phyloP scores from a whole-genome alignment of 2,113 vertebrate species.

The Camelus bactrianus region DNA sequence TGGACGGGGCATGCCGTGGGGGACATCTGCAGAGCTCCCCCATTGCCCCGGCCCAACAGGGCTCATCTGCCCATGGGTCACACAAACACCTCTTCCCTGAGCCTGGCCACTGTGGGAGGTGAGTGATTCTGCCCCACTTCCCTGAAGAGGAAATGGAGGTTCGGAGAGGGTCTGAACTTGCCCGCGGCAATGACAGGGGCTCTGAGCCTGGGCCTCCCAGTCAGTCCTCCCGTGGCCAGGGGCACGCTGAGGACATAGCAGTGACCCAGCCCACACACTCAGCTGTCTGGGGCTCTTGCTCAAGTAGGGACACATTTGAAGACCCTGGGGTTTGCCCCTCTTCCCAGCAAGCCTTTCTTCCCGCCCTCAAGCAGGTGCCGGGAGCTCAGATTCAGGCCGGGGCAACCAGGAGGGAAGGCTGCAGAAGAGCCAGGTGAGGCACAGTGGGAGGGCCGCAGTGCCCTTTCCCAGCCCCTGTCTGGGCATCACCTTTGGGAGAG shows the following conservation, averaged over 20 bases:
- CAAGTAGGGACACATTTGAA: no score
- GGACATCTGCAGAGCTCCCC: neutral
- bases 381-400: neutral
- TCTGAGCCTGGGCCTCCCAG: neutral
- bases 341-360: neutral
- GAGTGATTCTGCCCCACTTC: neutral
- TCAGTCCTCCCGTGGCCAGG: neutral
- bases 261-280: neutral
- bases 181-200: neutral
- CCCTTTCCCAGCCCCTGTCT: neutral
- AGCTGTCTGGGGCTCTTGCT: neutral
- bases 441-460: neutral
- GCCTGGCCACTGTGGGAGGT: neutral
- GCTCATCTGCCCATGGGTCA: neutral
- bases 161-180: neutral
- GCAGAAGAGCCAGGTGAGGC: neutral
- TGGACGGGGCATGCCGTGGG: accelerated
- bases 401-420: neutral
- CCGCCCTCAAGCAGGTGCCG: neutral
- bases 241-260: neutral
- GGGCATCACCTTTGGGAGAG: neutral
- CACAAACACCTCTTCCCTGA: accelerated
- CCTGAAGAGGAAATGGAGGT: neutral
- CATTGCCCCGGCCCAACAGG: neutral
- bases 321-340: neutral